A percentile compares a stretch with the other conserved stretches of the same genome.
Conservation (phyloP, 2,113 vertebrate genomes). For the Rousettus leschenaultii region DNA sequence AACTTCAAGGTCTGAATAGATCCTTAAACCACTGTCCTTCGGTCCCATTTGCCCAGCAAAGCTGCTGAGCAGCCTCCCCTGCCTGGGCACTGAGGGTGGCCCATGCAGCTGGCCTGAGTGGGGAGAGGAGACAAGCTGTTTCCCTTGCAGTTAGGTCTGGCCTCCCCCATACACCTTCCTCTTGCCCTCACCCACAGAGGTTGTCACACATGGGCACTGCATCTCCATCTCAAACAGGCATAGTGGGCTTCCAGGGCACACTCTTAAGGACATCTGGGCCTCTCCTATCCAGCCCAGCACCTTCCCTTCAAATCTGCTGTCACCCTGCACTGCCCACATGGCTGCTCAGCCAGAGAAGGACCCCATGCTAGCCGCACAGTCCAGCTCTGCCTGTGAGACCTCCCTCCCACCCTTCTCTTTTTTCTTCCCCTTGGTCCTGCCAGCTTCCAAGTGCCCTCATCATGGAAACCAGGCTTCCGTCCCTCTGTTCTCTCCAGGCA, state of each 20-base stretch:
- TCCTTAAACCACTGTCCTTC: background rate
- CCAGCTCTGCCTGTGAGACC: background rate
- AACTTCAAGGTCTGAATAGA: background rate
- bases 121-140: too few species aligned
- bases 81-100: too few species aligned
- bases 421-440: background rate
- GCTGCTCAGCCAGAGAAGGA: background rate
- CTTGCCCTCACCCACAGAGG: background rate
- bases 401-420: background rate
- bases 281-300: background rate
- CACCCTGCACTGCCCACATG: rapidly evolving
- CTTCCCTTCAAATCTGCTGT: background rate
- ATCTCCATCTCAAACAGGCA: background rate
- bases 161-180: background rate
- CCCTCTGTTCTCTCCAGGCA: background rate
- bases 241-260: rapidly evolving
- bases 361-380: background rate
- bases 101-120: background rate
- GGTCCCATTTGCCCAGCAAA: background rate
- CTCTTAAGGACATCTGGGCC: background rate
- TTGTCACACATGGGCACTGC: too few species aligned
- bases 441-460: background rate
- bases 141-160: too few species aligned
- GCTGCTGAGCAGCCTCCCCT: background rate
- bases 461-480: background rate